phyloP scores from a whole-genome alignment of 2,888 invertebrate genomes.

The Drosophila peninsularis region DNA sequence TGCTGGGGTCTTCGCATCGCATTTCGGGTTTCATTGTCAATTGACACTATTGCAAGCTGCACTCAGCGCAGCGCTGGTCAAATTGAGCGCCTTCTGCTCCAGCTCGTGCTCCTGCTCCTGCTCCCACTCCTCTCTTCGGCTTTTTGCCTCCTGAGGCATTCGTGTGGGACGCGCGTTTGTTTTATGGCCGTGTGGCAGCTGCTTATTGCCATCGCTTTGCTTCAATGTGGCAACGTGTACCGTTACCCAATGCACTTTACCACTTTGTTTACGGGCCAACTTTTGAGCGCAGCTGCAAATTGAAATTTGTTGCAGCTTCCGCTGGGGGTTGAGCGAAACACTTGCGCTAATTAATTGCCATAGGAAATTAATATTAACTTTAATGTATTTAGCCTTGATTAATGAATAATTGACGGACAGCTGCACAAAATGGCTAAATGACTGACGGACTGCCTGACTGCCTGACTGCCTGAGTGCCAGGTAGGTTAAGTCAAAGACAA shows the following conservation, averaged over 20 bases:
- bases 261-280: constrained; percentile 66
- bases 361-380: constrained; percentile 70
- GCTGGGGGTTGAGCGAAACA: constrained; percentile 22
- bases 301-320: constrained; percentile 68
- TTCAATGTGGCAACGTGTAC: constrained; percentile 71
- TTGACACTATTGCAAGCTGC: constrained; percentile 72
- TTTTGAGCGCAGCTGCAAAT: constrained; percentile 61
- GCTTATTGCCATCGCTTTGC: constrained; percentile 78
- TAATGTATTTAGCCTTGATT: constrained; percentile 74
- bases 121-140: background rate
- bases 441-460: background rate
- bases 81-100: constrained; percentile 3
- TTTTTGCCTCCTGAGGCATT: constrained; percentile 4
- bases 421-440: constrained; percentile 25
- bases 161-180: constrained; percentile 53
- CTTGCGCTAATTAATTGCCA: constrained; percentile 74
- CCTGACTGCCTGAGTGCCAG: constrained; percentile 24
- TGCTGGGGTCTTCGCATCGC: constrained; percentile 34
- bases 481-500: constrained; percentile 46
- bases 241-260: constrained; percentile 40
- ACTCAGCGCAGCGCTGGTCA: constrained; percentile 28
- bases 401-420: constrained; percentile 70
- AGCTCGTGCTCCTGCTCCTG: background rate
- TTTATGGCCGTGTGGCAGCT: constrained; percentile 69
- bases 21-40: constrained; percentile 78